Percentiles rank a stretch among this genome's conserved stretches.
Conservation (phyloP, 2,113 vertebrate species). For the Tachuris rubrigastra region DNA sequence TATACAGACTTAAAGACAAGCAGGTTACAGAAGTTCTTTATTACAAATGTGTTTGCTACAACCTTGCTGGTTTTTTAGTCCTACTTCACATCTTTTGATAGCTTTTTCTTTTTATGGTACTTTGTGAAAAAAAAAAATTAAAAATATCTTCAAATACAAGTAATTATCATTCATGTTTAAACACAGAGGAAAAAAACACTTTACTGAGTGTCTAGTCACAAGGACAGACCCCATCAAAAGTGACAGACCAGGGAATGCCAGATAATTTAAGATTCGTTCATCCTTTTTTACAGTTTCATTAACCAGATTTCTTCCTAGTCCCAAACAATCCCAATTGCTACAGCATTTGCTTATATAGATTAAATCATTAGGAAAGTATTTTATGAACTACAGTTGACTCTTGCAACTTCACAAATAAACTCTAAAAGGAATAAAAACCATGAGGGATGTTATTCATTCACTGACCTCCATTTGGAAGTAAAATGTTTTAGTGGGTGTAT, state of each 20-base stretch:
- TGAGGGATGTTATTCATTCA: not conserved
- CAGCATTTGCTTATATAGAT: not conserved
- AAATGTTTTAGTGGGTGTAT: not conserved
- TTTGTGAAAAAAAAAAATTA: not conserved
- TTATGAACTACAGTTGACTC: not conserved
- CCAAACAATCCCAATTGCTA: not conserved
- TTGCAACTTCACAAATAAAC: not conserved
- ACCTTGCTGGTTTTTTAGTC: not conserved
- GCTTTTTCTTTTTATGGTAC: not conserved
- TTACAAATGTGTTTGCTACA: not conserved
- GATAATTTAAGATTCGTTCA: not conserved
- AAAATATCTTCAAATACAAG: not conserved
- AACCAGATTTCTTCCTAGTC: not conserved
- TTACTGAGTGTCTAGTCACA: not conserved
- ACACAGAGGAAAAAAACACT: not conserved
- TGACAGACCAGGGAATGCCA: not conserved
- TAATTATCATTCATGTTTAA: not conserved
- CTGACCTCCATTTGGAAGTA: not conserved
- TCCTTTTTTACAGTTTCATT: not conserved
- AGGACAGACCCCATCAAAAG: not conserved
- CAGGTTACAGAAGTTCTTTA: not conserved
- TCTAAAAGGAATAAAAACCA: not conserved
- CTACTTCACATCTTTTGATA: not conserved
- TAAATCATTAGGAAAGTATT: not conserved
- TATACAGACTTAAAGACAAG: not conserved